A percentile compares a stretch with the other conserved stretches of the same genome.
Conservation (phyloP, 1,140 invertebrate species). For the Aphelenchoides fujianensis region DNA sequence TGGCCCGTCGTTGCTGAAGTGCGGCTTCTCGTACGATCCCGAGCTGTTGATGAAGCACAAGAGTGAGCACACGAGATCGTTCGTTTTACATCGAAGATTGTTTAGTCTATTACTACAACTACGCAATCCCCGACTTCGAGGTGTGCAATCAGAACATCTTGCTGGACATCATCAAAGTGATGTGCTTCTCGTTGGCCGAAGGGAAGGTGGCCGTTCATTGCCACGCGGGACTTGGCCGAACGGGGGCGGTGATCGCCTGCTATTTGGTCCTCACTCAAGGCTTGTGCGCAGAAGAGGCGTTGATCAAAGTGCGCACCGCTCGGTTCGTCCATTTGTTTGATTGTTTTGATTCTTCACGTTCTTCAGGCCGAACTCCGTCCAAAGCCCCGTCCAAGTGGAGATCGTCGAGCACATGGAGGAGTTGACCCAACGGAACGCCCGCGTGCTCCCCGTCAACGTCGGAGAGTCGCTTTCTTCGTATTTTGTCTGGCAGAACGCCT, state of each 20-base stretch:
- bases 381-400: slow-evolving; percentile 45
- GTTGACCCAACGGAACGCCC: slow-evolving; percentile 29
- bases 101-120: slow-evolving; percentile 52
- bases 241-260: slow-evolving; percentile 46
- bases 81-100: neutral
- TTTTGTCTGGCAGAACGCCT: slow-evolving; percentile 37
- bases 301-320: slow-evolving; percentile 33
- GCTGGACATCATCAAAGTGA: slow-evolving; percentile 48
- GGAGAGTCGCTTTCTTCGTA: slow-evolving; percentile 25
- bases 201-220: slow-evolving; percentile 46
- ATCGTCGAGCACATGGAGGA: slow-evolving; percentile 42
- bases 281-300: slow-evolving; percentile 31
- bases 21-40: slow-evolving; percentile 49
- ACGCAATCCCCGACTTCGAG: slow-evolving; percentile 50
- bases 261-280: slow-evolving; percentile 46
- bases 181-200: slow-evolving; percentile 41
- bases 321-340: slow-evolving; percentile 20
- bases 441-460: slow-evolving; percentile 27
- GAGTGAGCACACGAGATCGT: slow-evolving; percentile 15
- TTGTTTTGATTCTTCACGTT: slow-evolving; percentile 12
- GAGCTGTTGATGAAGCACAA: slow-evolving; percentile 47
- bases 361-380: slow-evolving; percentile 46
- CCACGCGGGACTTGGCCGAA: slow-evolving; percentile 45
- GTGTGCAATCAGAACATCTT: slow-evolving; percentile 22
- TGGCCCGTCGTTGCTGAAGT: slow-evolving; percentile 40